Evolutionary conservation across 2,113 vertebrate genomes (phyloP).

Genomic region (Crotalus horridus): DNA sequence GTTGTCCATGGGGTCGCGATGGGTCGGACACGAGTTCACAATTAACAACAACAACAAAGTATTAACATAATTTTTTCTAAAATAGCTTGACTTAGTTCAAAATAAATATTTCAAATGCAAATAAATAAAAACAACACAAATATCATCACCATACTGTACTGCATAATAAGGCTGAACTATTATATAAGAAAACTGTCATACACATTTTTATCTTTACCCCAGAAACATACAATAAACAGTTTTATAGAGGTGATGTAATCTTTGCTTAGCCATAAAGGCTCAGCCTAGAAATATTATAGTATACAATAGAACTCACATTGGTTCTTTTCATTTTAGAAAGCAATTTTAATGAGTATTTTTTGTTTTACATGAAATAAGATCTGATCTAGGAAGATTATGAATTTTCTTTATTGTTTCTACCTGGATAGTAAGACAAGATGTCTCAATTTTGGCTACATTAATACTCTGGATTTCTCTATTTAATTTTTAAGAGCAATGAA

Average conservation of each 20-base stretch:
- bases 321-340: neutral
- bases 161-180: neutral
- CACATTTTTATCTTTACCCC: neutral
- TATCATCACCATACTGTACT: neutral
- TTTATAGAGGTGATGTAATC: neutral
- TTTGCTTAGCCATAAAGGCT: neutral
- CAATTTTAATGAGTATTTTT: neutral
- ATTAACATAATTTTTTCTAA: neutral
- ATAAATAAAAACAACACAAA: neutral
- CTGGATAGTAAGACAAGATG: neutral
- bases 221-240: neutral
- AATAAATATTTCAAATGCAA: neutral
- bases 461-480: neutral
- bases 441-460: neutral
- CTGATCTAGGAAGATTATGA: neutral
- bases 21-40: no score
- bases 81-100: neutral
- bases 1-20: no score
- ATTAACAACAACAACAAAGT: no score
- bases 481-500: neutral
- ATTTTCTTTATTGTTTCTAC: neutral
- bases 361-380: neutral
- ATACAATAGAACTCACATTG: neutral
- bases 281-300: neutral
- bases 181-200: neutral